Evolutionary conservation across 1,140 invertebrate species (phyloP), one percentile per base, ranked within the genome.

Genomic region (Halesus radiatus): DNA sequence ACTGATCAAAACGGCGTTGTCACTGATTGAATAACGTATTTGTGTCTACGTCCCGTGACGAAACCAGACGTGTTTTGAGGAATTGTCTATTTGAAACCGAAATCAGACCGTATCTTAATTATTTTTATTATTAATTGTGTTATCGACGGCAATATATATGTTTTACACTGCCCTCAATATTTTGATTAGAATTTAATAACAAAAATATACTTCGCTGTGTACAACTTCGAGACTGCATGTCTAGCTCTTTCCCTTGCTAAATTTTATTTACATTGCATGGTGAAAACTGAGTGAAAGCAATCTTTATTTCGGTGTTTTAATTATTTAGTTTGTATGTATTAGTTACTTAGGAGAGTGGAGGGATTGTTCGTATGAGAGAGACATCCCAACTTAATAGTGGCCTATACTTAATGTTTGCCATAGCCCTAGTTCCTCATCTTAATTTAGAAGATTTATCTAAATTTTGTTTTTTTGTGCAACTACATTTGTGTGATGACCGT

Each of bases 261-360:
- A 74, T 74, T 56, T 74, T 56, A 74, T 74, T 58, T 74, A 74
- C 52, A 74, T 72, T 10, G 72, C 72, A 74, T 74, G 72, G 54
- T 23, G 68, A 74, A 58, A 45, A 16, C 29, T 58, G 52, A 74
- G 23, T 74, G 52, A 74, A 74, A 74, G 72, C 68, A 72, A 58
- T 58, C 23, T 32, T 22, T 56, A 58, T 72, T 70, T 13, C 10
- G 13, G n/a, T 72, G 50, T 50, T 72, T 72, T 18, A 50, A 53
- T 72, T 53, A 72, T 52, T 72, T 72, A 45, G 0, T 15, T 16
- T 5, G 26, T 32, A 16, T 29, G 37, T 45, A 45, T 45, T 45
- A 45, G 37, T 45, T 45, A 13, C 8, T 45, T 45, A 45, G 37
- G 37, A 45, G 37, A 45, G 37, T 45, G 37, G 37, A 13, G 37